These are phyloP conservation scores for Scomberomorus guttatus DNA, from an alignment of 2,797 vertebrate species.

Conservation along the genomic window DNA sequence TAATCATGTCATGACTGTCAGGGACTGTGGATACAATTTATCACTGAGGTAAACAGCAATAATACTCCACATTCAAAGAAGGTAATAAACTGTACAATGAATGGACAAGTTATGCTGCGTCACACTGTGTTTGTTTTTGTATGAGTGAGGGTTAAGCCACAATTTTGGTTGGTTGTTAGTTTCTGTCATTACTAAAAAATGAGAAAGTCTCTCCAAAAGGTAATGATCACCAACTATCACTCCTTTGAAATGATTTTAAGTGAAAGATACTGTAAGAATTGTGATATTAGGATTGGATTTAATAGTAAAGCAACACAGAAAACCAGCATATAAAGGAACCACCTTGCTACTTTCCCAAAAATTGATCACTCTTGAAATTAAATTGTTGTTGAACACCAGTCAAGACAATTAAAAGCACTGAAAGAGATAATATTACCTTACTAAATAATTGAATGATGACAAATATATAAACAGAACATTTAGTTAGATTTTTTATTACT, in stretches of 20 bases:
- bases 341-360: too few relatives aligned
- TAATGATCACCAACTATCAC: not conserved
- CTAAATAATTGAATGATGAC: too few relatives aligned
- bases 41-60: slow-evolving; percentile 54
- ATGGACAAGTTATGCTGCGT: slow-evolving; percentile 22
- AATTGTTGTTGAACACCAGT: too few relatives aligned
- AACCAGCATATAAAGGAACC: not conserved
- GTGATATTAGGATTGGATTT: not conserved
- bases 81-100: slow-evolving; percentile 64
- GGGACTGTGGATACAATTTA: slow-evolving; percentile 35
- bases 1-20: slow-evolving; percentile 46
- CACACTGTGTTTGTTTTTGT: not conserved
- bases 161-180: not conserved
- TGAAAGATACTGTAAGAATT: not conserved
- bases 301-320: not conserved
- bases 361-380: too few relatives aligned
- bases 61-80: slow-evolving; percentile 51
- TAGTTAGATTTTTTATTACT: too few relatives aligned
- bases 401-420: too few relatives aligned
- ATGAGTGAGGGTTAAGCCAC: not conserved
- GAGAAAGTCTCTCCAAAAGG: not conserved
- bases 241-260: not conserved
- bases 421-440: too few relatives aligned
- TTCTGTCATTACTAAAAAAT: not conserved
- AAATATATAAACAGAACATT: too few relatives aligned